Conservation (phyloP, 1,140 invertebrate species). For the Diachasma alloeum region DNA sequence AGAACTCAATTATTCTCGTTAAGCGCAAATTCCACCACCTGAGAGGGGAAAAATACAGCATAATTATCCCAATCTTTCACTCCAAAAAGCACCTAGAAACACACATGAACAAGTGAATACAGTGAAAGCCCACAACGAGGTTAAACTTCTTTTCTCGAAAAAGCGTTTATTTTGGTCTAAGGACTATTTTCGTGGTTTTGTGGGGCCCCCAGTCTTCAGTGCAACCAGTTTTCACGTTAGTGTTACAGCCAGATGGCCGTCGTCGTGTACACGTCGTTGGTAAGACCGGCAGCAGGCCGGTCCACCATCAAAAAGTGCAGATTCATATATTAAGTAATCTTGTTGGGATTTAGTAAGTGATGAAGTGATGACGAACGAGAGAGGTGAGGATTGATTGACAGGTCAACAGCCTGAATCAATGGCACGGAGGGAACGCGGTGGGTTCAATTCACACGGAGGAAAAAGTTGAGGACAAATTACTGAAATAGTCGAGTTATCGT, state of each 20-base stretch:
- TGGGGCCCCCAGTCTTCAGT: constrained; percentile 51
- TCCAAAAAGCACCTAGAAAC: neutral
- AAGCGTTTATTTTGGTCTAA: constrained; percentile 58
- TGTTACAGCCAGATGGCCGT: constrained; percentile 53
- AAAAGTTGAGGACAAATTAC: too few species aligned
- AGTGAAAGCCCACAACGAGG: neutral
- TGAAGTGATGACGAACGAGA: neutral
- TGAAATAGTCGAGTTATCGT: too few species aligned
- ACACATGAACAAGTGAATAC: neutral
- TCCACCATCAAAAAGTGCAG: neutral
- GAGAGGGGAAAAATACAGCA: too few species aligned
- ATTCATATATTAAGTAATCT: neutral
- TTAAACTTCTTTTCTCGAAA: constrained; percentile 17
- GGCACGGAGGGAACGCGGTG: constrained; percentile 24
- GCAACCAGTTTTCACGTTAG: constrained; percentile 50
- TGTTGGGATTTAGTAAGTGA: neutral
- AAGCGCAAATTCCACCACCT: too few species aligned
- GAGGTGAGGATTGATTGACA: constrained; percentile 4
- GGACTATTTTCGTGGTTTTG: constrained; percentile 59
- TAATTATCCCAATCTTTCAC: too few species aligned
- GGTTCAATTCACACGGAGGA: constrained; percentile 28
- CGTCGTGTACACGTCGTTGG: constrained; percentile 33
- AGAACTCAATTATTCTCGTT: too few species aligned
- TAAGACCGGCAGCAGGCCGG: neutral
- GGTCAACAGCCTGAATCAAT: constrained; percentile 20